A percentile compares a stretch with the other conserved stretches of the same genome.
phyloP scores from a whole-genome alignment of 2,113 vertebrate genomes.

The Ia io region DNA sequence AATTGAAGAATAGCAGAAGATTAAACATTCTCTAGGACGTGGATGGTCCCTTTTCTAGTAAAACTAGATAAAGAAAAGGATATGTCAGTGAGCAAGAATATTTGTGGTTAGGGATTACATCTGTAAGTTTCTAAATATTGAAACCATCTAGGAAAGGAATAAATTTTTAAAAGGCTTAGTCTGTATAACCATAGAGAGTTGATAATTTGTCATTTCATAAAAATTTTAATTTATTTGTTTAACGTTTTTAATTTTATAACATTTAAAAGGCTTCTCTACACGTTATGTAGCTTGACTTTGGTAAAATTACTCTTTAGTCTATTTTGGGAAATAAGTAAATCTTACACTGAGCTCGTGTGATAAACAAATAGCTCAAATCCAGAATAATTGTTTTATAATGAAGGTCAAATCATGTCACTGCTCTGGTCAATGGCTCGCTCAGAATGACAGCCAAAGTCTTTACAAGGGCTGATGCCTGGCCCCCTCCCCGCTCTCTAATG shows the following conservation, averaged over 20 bases:
- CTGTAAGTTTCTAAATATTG: neutral
- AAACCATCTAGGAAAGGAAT: neutral
- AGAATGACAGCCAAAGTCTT: neutral
- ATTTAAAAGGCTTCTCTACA: neutral
- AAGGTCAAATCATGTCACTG: neutral
- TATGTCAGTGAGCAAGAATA: conserved; percentile 2
- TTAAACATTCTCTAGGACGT: neutral
- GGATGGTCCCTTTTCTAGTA: neutral
- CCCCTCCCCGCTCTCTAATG: accelerated
- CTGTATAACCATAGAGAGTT: neutral
- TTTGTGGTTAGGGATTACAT: conserved; percentile 19
- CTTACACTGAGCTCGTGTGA: neutral
- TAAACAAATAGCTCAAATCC: neutral
- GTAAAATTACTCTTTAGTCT: neutral
- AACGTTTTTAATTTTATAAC: neutral
- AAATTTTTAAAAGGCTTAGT: neutral
- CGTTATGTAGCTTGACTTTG: neutral
- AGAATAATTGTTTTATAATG: neutral
- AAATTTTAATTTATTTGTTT: conserved; percentile 19
- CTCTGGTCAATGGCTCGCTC: neutral
- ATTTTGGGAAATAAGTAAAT: neutral
- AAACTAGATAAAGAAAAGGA: neutral
- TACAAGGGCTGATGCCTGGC: no score
- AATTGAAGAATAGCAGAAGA: conserved; percentile 31
- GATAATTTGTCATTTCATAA: neutral